Evolutionary conservation across 2,888 invertebrate species (phyloP).

Genomic region (Melitaea athalia): DNA sequence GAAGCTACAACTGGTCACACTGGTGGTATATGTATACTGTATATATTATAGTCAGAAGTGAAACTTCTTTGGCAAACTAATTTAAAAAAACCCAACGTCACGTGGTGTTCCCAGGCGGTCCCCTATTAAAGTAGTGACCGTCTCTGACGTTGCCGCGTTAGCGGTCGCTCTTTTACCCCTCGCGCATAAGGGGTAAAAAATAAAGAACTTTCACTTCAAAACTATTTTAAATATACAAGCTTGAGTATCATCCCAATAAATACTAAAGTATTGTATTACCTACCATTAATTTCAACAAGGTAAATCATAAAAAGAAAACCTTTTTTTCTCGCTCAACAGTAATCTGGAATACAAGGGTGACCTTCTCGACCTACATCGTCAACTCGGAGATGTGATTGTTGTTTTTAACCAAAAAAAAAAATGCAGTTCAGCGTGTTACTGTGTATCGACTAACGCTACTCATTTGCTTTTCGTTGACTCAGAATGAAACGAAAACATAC

Average conservation of each 20-base stretch:
- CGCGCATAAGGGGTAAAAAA: too few species aligned
- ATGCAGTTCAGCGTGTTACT: background rate
- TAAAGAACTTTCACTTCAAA: too few species aligned
- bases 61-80: too few species aligned
- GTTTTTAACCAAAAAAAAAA: background rate
- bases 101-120: too few species aligned
- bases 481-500: background rate
- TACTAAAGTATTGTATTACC: background rate
- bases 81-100: too few species aligned
- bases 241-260: background rate
- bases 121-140: too few species aligned
- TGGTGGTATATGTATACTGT: too few species aligned
- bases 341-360: background rate
- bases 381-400: background rate
- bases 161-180: too few species aligned
- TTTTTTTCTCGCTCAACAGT: background rate
- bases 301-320: background rate
- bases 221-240: background rate
- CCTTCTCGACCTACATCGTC: slow-evolving; percentile 2
- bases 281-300: background rate
- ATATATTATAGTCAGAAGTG: too few species aligned
- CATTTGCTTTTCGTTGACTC: background rate
- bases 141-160: too few species aligned
- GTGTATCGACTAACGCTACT: too few species aligned
- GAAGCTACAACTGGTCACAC: too few species aligned